A percentile compares a stretch with the other conserved stretches of the same genome.
Conservation (phyloP, 2,113 vertebrate species). For the Eolophus roseicapilla region DNA sequence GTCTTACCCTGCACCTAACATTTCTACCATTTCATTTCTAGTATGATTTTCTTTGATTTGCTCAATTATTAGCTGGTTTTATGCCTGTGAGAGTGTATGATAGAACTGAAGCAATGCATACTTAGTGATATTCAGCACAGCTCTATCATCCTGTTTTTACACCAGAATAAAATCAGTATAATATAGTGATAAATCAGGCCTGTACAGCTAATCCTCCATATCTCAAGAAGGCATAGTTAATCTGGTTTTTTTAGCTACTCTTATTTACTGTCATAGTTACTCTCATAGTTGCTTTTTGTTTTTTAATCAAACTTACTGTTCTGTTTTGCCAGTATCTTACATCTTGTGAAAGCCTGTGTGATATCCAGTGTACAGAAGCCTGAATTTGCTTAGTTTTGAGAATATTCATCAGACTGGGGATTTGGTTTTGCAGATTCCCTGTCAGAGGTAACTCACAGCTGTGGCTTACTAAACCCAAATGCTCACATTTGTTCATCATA, state of each 20-base stretch:
- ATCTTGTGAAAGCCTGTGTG: background rate
- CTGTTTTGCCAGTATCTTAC: background rate
- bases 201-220: background rate
- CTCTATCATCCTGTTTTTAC: background rate
- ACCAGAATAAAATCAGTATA: background rate
- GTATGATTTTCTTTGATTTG: slow-evolving; percentile 13
- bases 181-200: background rate
- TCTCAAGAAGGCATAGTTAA: background rate
- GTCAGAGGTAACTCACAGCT: slow-evolving; percentile 33
- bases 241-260: background rate
- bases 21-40: slow-evolving; percentile 27
- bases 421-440: background rate
- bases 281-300: background rate
- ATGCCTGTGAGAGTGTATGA: background rate
- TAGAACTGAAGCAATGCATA: background rate
- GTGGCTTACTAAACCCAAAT: background rate
- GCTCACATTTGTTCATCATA: background rate
- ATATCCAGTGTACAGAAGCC: background rate
- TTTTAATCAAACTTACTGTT: background rate
- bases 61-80: background rate
- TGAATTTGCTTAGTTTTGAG: background rate
- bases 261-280: background rate
- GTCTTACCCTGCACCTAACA: background rate
- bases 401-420: background rate
- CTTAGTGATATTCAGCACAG: background rate